Conservation (phyloP, 2,797 vertebrate species). For the Sebastes melanostomus region DNA sequence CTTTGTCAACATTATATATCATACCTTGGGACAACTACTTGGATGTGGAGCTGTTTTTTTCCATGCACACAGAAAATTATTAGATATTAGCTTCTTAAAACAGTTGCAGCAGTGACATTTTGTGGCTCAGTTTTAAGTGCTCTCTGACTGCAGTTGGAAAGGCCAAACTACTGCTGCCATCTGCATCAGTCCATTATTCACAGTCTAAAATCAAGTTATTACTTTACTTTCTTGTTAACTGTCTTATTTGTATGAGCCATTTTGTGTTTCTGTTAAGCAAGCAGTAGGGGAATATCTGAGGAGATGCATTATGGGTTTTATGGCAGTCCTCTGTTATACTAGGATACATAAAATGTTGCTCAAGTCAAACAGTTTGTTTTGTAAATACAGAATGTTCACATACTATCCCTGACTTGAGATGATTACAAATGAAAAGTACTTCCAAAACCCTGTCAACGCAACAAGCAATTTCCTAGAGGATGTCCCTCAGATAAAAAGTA, state of each 20-base stretch:
- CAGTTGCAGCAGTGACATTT: neutral
- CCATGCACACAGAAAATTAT: neutral
- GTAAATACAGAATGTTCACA: conserved; percentile 31
- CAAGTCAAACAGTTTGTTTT: conserved; percentile 1
- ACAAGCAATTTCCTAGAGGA: conserved; percentile 6
- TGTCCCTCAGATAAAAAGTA: neutral
- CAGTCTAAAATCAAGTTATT: neutral
- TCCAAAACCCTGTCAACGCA: conserved; percentile 16
- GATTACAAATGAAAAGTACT: conserved; percentile 21
- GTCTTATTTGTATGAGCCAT: conserved; percentile 8
- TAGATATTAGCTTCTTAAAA: neutral
- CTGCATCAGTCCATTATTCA: neutral
- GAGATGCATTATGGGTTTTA: conserved; percentile 12
- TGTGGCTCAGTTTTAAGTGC: neutral
- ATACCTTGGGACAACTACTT: neutral
- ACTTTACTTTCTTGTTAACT: neutral
- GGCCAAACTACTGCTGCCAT: neutral
- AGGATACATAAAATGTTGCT: neutral
- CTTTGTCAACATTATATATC: neutral
- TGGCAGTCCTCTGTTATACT: neutral
- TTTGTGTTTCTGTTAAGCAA: conserved; percentile 12
- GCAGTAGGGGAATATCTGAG: neutral
- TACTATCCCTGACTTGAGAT: neutral
- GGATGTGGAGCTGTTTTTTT: neutral
- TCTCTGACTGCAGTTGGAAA: neutral